Evolutionary conservation across 2,888 invertebrate genomes (phyloP).

Genomic region (Zaprionus bogoriensis): DNA sequence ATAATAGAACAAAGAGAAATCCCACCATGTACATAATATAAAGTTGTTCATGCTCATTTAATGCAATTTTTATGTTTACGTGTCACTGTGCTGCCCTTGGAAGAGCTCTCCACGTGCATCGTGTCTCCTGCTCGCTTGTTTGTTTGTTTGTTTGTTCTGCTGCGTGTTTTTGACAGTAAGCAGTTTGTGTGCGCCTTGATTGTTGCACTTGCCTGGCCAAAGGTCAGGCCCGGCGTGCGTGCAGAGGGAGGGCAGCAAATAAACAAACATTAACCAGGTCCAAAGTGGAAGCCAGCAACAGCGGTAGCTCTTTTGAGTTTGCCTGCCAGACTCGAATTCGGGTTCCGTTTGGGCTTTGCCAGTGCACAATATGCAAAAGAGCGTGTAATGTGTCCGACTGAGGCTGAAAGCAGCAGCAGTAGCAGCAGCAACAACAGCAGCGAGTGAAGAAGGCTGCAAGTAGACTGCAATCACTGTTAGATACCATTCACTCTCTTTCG

Average conservation of each 20-base stretch:
- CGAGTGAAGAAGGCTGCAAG: too few species aligned
- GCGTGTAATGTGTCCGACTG: slow-evolving; percentile 64
- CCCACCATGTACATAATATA: too few species aligned
- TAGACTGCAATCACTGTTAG: too few species aligned
- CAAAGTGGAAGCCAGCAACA: slow-evolving; percentile 32
- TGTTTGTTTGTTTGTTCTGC: slow-evolving; percentile 54
- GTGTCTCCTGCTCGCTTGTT: slow-evolving; percentile 32
- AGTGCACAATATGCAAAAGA: slow-evolving; percentile 71
- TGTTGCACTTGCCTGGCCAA: slow-evolving; percentile 70
- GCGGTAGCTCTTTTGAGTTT: slow-evolving; percentile 54
- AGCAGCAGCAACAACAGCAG: slow-evolving; percentile 26
- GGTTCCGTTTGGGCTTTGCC: slow-evolving; percentile 34
- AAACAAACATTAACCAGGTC: slow-evolving; percentile 67
- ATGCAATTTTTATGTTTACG: background rate
- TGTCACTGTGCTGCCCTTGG: slow-evolving; percentile 27
- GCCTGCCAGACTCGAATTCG: slow-evolving; percentile 21
- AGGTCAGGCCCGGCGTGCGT: slow-evolving; percentile 57
- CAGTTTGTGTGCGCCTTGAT: slow-evolving; percentile 74
- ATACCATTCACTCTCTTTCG: too few species aligned
- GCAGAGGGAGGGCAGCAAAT: slow-evolving; percentile 50
- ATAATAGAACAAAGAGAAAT: too few species aligned
- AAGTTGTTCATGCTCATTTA: background rate
- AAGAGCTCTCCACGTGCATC: slow-evolving; percentile 23
- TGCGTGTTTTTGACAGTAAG: slow-evolving; percentile 76
- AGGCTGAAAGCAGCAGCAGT: slow-evolving; percentile 22